These are phyloP conservation scores for Drusus annulatus DNA, from an alignment of 1,140 invertebrate genomes.

Conservation along the genomic window DNA sequence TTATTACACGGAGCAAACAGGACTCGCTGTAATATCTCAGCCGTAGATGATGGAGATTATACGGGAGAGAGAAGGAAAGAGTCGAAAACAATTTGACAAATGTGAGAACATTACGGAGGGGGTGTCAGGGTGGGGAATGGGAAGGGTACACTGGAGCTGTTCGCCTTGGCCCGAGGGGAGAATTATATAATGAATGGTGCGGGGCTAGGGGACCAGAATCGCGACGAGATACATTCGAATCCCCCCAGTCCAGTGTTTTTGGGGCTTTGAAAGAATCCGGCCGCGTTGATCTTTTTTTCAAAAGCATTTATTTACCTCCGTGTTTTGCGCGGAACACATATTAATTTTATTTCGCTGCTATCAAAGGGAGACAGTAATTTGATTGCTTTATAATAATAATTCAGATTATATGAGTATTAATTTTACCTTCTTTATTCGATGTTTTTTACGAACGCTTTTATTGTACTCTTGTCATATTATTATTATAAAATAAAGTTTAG, in stretches of 20 bases:
- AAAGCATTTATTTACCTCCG: constrained; percentile 5
- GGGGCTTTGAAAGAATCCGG: constrained; percentile 9
- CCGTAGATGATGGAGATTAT: constrained; percentile 40
- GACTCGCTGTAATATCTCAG: constrained; percentile 21
- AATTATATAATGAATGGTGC: constrained; percentile 46
- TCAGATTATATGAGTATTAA: background rate
- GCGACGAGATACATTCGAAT: constrained; percentile 13
- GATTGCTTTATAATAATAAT: constrained; percentile 17
- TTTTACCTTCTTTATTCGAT: background rate
- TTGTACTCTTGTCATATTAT: too few species aligned
- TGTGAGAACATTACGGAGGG: constrained; percentile 45
- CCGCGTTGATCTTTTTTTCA: constrained; percentile 25
- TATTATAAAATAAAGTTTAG: too few species aligned
- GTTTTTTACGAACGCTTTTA: too few species aligned
- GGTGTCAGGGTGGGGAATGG: background rate
- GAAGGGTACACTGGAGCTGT: background rate
- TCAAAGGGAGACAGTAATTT: background rate
- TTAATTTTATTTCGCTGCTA: constrained; percentile 7
- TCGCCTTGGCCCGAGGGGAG: constrained; percentile 20
- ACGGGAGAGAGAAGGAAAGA: constrained; percentile 28
- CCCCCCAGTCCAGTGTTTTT: constrained; percentile 6
- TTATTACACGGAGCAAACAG: constrained; percentile 16
- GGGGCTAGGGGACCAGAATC: constrained; percentile 39
- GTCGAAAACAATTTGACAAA: constrained; percentile 51
- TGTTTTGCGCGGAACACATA: constrained; percentile 7